Conservation (phyloP, 2,113 vertebrate species). For the Oncorhynchus mykiss region DNA sequence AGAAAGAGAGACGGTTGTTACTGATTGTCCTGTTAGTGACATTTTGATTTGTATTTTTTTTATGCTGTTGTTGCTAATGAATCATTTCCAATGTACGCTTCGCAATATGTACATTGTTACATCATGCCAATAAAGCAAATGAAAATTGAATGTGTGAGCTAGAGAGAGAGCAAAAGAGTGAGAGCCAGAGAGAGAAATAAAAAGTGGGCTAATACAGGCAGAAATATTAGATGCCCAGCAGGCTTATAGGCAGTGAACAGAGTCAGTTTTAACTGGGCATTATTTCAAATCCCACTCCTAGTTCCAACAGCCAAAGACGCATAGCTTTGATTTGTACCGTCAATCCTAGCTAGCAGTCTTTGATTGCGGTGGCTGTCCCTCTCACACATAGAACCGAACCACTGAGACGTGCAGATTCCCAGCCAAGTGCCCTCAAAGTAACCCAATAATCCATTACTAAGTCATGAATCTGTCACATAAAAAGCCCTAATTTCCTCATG, state of each 20-base stretch:
- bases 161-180: background rate
- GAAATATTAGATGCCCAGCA: background rate
- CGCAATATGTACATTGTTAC: background rate
- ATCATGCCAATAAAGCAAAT: background rate
- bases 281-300: background rate
- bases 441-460: constrained; percentile 10
- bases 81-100: too few relatives aligned
- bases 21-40: too few relatives aligned
- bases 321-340: background rate
- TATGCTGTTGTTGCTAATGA: too few relatives aligned
- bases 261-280: background rate
- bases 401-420: constrained; percentile 6
- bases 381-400: background rate
- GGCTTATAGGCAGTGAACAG: background rate
- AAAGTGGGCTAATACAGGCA: background rate
- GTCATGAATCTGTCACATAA: constrained; percentile 16
- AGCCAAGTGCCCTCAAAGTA: background rate
- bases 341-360: background rate
- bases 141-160: constrained; percentile 1
- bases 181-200: background rate
- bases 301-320: background rate
- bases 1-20: too few relatives aligned
- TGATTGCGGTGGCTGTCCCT: background rate
- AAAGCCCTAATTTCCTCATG: constrained; percentile 15
- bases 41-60: too few relatives aligned